These are phyloP conservation scores for Ditula angustiorana DNA, from an alignment of 2,888 invertebrate genomes.

Conservation along the genomic window DNA sequence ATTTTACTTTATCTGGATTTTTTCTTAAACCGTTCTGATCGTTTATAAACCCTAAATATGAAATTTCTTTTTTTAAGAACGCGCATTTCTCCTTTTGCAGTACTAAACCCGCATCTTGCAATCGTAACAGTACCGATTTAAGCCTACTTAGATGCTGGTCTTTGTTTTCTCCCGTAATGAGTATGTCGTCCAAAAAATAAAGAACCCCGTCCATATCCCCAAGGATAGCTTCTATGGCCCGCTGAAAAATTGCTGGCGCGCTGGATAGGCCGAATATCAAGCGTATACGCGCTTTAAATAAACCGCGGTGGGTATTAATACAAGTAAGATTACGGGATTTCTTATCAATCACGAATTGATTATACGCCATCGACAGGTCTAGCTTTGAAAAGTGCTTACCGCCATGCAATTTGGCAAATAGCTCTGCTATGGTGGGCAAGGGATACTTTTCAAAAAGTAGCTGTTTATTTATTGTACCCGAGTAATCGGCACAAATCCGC, in stretches of 20 bases:
- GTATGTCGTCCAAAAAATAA: not conserved
- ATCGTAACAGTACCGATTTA: not conserved
- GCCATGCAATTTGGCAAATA: conserved; percentile 9
- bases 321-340: not conserved
- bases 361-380: not conserved
- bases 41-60: not conserved
- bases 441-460: conserved; percentile 5
- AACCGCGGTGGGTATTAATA: not conserved
- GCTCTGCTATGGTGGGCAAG: not conserved
- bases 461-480: conserved; percentile 4
- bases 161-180: not conserved
- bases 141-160: not conserved
- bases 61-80: too few relatives aligned
- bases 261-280: not conserved
- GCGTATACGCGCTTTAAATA: not conserved
- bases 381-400: not conserved
- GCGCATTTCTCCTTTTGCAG: conserved; percentile 9
- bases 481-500: conserved; percentile 7
- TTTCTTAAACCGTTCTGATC: not conserved
- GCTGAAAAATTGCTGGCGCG: not conserved
- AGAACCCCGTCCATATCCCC: not conserved
- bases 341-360: conserved; percentile 3
- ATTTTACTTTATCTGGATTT: not conserved
- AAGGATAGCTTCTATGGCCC: not conserved
- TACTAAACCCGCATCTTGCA: not conserved